Conservation (phyloP, 2,113 vertebrate genomes). For the Saguinus imperator region DNA sequence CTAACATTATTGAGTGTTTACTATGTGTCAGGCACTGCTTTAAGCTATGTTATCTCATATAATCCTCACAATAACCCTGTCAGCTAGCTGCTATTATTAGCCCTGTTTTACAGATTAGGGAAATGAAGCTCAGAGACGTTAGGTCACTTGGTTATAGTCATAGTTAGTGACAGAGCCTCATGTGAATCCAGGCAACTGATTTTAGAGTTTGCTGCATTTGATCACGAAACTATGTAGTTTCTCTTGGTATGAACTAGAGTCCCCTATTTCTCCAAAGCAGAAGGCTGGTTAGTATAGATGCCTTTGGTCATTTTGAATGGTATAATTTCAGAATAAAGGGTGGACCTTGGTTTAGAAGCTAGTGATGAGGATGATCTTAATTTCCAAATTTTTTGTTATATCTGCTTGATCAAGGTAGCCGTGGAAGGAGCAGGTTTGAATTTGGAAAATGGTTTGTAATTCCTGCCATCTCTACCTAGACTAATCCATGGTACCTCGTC, state of each 20-base stretch:
- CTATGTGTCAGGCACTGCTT: slow-evolving; percentile 3
- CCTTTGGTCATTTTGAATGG: neutral
- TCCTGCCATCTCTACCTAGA: neutral
- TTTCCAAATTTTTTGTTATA: neutral
- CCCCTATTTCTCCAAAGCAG: slow-evolving; percentile 30
- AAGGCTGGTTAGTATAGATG: neutral
- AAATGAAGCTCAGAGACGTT: slow-evolving; percentile 47
- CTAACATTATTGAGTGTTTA: slow-evolving; percentile 22
- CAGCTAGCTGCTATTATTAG: slow-evolving; percentile 48
- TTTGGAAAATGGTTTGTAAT: slow-evolving; percentile 43
- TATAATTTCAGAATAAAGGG: slow-evolving; percentile 41
- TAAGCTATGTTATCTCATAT: slow-evolving; percentile 12
- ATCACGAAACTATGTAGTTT: neutral
- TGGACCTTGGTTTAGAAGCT: slow-evolving; percentile 5
- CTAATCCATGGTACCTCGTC: neutral
- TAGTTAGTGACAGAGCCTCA: slow-evolving; percentile 6
- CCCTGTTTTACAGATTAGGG: slow-evolving; percentile 28
- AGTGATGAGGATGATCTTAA: neutral
- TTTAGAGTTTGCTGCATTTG: slow-evolving; percentile 52
- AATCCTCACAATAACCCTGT: slow-evolving; percentile 36
- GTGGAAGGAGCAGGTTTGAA: slow-evolving; percentile 20
- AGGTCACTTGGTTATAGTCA: neutral
- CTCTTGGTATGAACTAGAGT: neutral
- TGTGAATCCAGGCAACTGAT: neutral
- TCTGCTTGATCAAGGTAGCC: neutral